Conservation (phyloP, 2,888 invertebrate species). For the Orthonevra nobilis region DNA sequence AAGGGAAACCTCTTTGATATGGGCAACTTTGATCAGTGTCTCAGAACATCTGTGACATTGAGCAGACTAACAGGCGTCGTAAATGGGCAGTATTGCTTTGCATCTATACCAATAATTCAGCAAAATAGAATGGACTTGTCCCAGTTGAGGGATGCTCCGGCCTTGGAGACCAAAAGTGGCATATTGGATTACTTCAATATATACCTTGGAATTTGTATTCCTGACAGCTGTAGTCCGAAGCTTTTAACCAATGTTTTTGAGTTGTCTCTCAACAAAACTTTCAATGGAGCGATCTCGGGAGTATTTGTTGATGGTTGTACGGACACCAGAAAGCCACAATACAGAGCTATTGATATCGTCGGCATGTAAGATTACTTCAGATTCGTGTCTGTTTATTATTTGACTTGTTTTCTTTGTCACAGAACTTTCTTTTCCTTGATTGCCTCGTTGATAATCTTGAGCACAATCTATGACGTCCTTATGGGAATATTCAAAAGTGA, state of each 20-base stretch:
- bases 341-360: background rate
- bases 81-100: slow-evolving; percentile 26
- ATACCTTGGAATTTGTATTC: slow-evolving; percentile 18
- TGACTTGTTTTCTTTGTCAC: too few species aligned
- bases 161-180: background rate
- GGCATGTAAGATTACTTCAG: too few species aligned
- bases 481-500: background rate
- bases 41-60: slow-evolving; percentile 1
- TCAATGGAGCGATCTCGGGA: slow-evolving; percentile 7
- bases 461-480: background rate
- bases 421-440: too few species aligned
- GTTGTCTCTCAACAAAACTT: background rate
- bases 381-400: too few species aligned
- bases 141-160: background rate
- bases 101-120: too few species aligned
- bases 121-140: too few species aligned
- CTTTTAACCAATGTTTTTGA: slow-evolving; percentile 23
- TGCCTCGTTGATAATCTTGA: too few species aligned
- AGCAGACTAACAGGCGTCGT: background rate
- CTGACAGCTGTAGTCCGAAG: slow-evolving; percentile 17
- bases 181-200: background rate
- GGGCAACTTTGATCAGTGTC: slow-evolving; percentile 39
- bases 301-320: slow-evolving; percentile 7
- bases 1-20: background rate
- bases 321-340: background rate